phyloP scores from a whole-genome alignment of 92 coral and sea anemone species.

The Plumapathes pennacea region DNA sequence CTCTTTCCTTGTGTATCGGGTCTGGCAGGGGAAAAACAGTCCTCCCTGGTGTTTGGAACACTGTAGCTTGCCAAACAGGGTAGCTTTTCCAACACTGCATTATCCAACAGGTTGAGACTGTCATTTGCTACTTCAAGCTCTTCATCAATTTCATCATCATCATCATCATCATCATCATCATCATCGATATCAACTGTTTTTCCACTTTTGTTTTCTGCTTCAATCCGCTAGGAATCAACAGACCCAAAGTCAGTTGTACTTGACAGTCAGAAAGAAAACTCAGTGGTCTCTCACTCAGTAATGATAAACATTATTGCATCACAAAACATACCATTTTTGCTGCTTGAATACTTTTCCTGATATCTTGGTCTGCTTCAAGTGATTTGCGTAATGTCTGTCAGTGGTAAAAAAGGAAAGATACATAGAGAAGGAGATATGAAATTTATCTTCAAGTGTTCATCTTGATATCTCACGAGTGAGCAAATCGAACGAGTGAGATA shows the following conservation, averaged over 20 bases:
- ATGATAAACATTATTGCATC: too few relatives aligned
- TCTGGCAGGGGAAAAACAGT: too few relatives aligned
- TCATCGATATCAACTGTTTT: slow-evolving; percentile 8
- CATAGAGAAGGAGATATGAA: not conserved
- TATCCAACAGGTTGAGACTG: slow-evolving; percentile 78
- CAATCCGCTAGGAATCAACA: slow-evolving; percentile 42
- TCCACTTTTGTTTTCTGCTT: slow-evolving; percentile 32
- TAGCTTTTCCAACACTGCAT: slow-evolving; percentile 51
- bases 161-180: slow-evolving; percentile 47
- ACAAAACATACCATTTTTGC: slow-evolving; percentile 71
- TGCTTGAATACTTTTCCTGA: slow-evolving; percentile 86
- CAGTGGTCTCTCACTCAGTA: not conserved
- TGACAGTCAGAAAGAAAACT: not conserved
- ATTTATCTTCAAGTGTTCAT: too few relatives aligned
- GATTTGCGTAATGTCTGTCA: slow-evolving; percentile 80
- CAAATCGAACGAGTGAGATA: too few relatives aligned
- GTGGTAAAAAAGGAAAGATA: not conserved
- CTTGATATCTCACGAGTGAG: too few relatives aligned
- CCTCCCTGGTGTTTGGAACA: too few relatives aligned
- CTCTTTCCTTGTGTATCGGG: not conserved
- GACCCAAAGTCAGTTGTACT: not conserved
- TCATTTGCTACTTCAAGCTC: slow-evolving; percentile 85
- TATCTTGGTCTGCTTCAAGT: slow-evolving; percentile 82
- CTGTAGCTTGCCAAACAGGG: slow-evolving; percentile 54
- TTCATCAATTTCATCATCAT: slow-evolving; percentile 79